phyloP scores from a whole-genome alignment of 2,797 vertebrate genomes.

The Diplodus puntazzo region DNA sequence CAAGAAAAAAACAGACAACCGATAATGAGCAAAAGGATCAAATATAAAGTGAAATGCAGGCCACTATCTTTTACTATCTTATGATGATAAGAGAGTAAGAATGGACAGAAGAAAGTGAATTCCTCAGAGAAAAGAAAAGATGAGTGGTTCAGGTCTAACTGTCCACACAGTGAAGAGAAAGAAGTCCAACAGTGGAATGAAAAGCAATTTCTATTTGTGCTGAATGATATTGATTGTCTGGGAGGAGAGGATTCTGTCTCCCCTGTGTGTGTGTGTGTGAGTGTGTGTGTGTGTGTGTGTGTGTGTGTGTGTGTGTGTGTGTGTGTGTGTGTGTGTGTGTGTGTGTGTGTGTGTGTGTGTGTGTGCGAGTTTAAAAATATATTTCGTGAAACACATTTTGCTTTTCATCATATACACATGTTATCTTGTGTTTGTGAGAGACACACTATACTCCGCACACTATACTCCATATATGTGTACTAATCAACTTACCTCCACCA shows the following conservation, averaged over 20 bases:
- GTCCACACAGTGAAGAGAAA: constrained; percentile 27
- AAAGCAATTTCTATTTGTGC: constrained; percentile 42
- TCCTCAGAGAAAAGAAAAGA: constrained; percentile 16
- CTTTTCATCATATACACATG: not conserved
- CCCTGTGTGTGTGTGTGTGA: not conserved
- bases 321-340: not conserved
- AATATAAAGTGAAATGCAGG: not conserved
- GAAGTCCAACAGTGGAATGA: constrained; percentile 32
- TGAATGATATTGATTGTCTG: constrained; percentile 56
- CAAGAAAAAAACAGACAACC: not conserved
- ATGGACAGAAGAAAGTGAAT: not conserved
- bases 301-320: not conserved
- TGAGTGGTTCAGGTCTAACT: not conserved
- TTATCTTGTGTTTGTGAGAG: not conserved
- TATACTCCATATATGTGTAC: not conserved
- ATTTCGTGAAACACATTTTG: not conserved
- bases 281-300: not conserved
- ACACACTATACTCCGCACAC: no score
- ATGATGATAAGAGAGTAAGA: not conserved
- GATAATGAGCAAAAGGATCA: not conserved
- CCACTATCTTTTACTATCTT: no score
- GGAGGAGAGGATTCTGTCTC: not conserved
- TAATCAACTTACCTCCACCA: constrained; percentile 93
- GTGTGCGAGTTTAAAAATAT: not conserved
- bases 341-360: not conserved